These are phyloP conservation scores for Bubo blakistoni DNA, from an alignment of 2,113 vertebrate genomes.

Conservation along the genomic window DNA sequence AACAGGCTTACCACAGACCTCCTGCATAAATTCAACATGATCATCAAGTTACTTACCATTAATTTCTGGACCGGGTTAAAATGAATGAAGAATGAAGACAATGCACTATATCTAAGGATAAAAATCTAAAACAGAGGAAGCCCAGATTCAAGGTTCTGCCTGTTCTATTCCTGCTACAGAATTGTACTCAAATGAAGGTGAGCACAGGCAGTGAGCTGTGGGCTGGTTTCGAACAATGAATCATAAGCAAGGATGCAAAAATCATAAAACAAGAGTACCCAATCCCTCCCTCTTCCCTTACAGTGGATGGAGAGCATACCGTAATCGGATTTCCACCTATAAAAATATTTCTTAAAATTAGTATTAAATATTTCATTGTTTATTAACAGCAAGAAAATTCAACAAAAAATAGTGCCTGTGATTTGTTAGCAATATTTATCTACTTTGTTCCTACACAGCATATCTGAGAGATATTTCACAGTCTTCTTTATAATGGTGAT, in stretches of 20 bases:
- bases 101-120: background rate
- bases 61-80: background rate
- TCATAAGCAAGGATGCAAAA: background rate
- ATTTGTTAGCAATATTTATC: constrained; percentile 33
- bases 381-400: background rate
- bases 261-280: background rate
- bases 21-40: background rate
- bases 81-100: background rate
- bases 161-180: background rate
- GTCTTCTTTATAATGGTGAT: constrained; percentile 30
- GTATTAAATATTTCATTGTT: constrained; percentile 4
- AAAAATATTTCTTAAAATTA: background rate
- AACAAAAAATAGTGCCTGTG: background rate
- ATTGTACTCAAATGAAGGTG: background rate
- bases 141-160: background rate
- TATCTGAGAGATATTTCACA: constrained; percentile 44
- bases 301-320: background rate
- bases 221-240: background rate
- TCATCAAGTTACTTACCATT: background rate
- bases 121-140: background rate
- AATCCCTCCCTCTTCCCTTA: background rate
- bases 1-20: background rate
- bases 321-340: background rate
- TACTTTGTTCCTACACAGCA: background rate
- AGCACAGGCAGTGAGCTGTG: background rate